Evolutionary conservation across 2,113 vertebrate genomes (phyloP).

Genomic region (Hypomesus transpacificus): DNA sequence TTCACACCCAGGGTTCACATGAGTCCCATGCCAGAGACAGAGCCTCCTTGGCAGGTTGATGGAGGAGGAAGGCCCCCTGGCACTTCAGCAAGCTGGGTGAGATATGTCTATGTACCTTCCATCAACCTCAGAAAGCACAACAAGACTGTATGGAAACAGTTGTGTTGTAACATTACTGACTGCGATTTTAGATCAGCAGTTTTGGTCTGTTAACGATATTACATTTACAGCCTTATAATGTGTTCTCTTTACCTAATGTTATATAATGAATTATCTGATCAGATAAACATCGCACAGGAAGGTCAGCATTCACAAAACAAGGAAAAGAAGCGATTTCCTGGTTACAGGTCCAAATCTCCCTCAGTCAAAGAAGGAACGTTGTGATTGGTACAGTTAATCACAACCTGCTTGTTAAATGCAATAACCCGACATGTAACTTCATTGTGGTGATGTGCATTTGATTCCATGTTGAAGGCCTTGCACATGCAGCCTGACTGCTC

Average conservation of each 20-base stretch:
- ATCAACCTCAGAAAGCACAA: too few species aligned
- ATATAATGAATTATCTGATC: neutral
- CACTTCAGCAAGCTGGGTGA: constrained; percentile 13
- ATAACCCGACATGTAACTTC: neutral
- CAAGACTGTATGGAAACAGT: too few species aligned
- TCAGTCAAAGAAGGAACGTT: neutral
- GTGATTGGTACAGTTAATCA: neutral
- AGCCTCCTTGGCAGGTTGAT: constrained; percentile 24
- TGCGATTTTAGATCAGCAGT: neutral
- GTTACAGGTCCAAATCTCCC: neutral
- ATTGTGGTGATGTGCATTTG: constrained; percentile 1
- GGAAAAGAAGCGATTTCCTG: too few species aligned
- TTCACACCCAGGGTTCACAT: constrained; percentile 27
- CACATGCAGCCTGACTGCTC: neutral
- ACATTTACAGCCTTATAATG: neutral
- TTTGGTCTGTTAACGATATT: neutral
- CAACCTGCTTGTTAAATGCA: constrained; percentile 8
- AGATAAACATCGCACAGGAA: neutral
- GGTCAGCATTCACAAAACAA: too few species aligned
- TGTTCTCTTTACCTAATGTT: neutral
- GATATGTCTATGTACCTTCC: too few species aligned
- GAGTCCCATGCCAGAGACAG: constrained; percentile 30
- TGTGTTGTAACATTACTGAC: too few species aligned
- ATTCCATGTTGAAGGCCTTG: neutral
- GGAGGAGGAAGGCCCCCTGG: constrained; percentile 9